These are phyloP conservation scores for Dicrurus megarhynchus DNA, from an alignment of 2,113 vertebrate species.

Conservation along the genomic window DNA sequence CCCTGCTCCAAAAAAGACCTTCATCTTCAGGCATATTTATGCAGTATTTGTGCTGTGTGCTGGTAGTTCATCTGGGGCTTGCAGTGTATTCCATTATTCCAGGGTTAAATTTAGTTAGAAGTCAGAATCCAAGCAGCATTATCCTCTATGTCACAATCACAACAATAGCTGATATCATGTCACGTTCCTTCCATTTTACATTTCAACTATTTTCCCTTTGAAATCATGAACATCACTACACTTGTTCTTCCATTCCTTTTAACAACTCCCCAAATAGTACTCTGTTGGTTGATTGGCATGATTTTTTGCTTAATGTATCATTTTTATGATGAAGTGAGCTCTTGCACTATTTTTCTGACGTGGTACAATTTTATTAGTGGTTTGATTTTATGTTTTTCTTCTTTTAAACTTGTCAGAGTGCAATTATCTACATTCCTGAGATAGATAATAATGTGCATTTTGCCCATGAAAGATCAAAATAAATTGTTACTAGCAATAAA, in stretches of 20 bases:
- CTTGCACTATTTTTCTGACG: not conserved
- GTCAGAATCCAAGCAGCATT: not conserved
- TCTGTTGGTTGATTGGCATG: not conserved
- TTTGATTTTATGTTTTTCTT: not conserved
- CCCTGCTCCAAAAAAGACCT: not conserved
- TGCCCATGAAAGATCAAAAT: not conserved
- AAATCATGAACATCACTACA: not conserved
- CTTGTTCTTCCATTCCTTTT: not conserved
- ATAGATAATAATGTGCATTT: not conserved
- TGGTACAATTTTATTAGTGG: not conserved
- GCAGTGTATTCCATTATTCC: not conserved
- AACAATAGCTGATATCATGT: not conserved
- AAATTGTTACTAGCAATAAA: not conserved
- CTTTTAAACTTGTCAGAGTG: not conserved
- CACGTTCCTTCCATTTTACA: not conserved
- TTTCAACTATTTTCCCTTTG: not conserved
- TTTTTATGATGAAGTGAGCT: not conserved
- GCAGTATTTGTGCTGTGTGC: not conserved
- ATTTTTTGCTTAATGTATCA: not conserved
- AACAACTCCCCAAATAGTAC: not conserved
- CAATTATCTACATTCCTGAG: not conserved
- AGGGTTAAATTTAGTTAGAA: not conserved
- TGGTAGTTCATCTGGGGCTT: not conserved
- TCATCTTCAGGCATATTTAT: not conserved
- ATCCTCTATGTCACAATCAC: not conserved